Conservation (phyloP, 2,888 invertebrate species). For the Serrognathus titanus region DNA sequence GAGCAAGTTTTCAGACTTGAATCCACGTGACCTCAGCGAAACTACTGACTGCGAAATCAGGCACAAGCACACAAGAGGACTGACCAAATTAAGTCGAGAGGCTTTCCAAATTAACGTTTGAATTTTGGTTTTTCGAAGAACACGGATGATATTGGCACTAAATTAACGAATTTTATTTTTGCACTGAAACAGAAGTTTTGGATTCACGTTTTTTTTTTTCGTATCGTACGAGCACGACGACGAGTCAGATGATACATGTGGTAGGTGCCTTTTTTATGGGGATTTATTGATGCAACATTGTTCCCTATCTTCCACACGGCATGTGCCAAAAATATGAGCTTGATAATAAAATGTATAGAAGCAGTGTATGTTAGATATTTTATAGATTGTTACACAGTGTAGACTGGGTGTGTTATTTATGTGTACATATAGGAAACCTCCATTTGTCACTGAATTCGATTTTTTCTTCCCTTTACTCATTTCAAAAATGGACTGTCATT, state of each 20-base stretch:
- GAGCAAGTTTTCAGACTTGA: slow-evolving; percentile 76
- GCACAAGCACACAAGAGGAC: slow-evolving; percentile 44
- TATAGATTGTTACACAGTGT: slow-evolving; percentile 49
- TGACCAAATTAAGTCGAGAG: slow-evolving; percentile 55
- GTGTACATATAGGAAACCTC: not conserved
- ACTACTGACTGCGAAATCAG: slow-evolving; percentile 48
- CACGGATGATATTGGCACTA: too few species aligned
- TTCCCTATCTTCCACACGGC: slow-evolving; percentile 42
- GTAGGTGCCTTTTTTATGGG: slow-evolving; percentile 43
- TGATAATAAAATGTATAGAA: slow-evolving; percentile 34
- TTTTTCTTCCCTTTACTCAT: slow-evolving; percentile 26
- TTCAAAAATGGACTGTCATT: slow-evolving; percentile 39
- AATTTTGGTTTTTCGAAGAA: not conserved
- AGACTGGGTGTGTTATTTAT: slow-evolving; percentile 21
- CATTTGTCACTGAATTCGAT: not conserved
- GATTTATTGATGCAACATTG: slow-evolving; percentile 13
- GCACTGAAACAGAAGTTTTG: too few species aligned
- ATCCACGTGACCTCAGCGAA: slow-evolving; percentile 48
- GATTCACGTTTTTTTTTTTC: too few species aligned
- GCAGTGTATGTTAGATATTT: slow-evolving; percentile 33
- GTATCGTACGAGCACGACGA: too few species aligned
- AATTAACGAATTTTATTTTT: too few species aligned
- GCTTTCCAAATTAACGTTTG: slow-evolving; percentile 80
- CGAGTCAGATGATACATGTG: slow-evolving; percentile 19
- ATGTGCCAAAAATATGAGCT: slow-evolving; percentile 44